Evolutionary conservation across 1,140 invertebrate species (phyloP), one percentile per base, ranked within the genome.

Genomic region (Nixonia krombeini): DNA sequence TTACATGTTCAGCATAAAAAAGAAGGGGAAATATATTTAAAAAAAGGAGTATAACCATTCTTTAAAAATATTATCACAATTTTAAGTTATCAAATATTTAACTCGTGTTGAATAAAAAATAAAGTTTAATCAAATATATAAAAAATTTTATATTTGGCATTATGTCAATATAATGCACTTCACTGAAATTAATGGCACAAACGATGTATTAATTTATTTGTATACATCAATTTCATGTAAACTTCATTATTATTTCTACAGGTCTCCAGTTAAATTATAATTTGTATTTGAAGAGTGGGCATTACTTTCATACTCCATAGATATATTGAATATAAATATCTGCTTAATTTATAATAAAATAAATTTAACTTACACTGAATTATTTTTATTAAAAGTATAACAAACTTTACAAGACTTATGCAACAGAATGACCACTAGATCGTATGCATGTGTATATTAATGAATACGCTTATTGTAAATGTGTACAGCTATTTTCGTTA

Each of bases 391-490:
- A 35, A 18, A 47, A 35, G 28, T n/a, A 4, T 29, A 29, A 29
- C 6, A 9, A 44, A 53, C 2, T 29, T 10, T 53, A 16, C n/a
- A n/a, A n/a, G n/a, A 21, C 21, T 21, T 6, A n/a, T n/a, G n/a
- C n/a, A n/a, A n/a, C n/a, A n/a, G n/a, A n/a, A 49, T 55, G 40
- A 55, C 47, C 21, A 44, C 40, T 64, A 64, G 31, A 51, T 38
- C 45, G 38, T 5, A 12, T 21, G 46, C 46, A 26, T 64, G 61
- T 64, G 50, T 35, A 63, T 63, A 64, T 3, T 21, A 21, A 21
- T 5, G 31, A 55, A 44, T 51, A 49, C 33, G 61, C 61, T 64
- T 64, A 33, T 8, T n/a, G 38, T 65, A 42, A 57, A 65, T 65
- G 42, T 52, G 47, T 33, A 28, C 37, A 44, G 50, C 10, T 2